Percentiles rank a stretch among this genome's conserved stretches.
Conservation (phyloP, 2,797 vertebrate genomes). For the Triplophysa bombifrons region DNA sequence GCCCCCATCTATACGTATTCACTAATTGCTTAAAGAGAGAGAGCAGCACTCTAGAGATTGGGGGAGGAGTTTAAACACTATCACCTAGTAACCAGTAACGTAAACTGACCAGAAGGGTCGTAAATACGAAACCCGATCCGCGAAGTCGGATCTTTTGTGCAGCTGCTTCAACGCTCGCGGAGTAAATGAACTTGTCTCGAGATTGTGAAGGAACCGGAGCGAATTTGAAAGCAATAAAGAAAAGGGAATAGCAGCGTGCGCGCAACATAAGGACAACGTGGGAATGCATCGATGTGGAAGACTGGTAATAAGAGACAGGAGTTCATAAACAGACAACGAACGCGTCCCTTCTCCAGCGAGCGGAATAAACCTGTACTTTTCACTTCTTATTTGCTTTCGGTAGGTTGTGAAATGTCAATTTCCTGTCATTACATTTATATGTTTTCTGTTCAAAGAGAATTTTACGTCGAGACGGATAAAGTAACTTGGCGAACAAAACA, state of each 20-base stretch:
- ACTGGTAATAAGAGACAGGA: conserved; percentile 20
- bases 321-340: conserved; percentile 40
- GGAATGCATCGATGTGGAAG: conserved; percentile 8
- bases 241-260: not conserved
- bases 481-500: not conserved
- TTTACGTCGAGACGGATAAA: not conserved
- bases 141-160: conserved; percentile 75
- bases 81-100: conserved; percentile 76
- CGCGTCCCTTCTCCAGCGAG: conserved; percentile 11
- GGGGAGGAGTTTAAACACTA: conserved; percentile 62
- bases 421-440: not conserved
- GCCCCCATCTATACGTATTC: not conserved
- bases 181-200: conserved; percentile 57
- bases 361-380: conserved; percentile 25
- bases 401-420: conserved; percentile 7
- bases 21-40: conserved; percentile 39
- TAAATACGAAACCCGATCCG: conserved; percentile 68
- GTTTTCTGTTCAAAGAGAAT: not conserved
- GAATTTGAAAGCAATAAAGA: conserved; percentile 11
- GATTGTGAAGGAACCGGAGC: conserved; percentile 36
- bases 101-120: conserved; percentile 73
- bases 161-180: conserved; percentile 57
- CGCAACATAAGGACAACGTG: conserved; percentile 5
- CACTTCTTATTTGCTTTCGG: conserved; percentile 3
- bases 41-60: conserved; percentile 54